Conservation (phyloP, 2,113 vertebrate genomes). For the Phaethon lepturus region DNA sequence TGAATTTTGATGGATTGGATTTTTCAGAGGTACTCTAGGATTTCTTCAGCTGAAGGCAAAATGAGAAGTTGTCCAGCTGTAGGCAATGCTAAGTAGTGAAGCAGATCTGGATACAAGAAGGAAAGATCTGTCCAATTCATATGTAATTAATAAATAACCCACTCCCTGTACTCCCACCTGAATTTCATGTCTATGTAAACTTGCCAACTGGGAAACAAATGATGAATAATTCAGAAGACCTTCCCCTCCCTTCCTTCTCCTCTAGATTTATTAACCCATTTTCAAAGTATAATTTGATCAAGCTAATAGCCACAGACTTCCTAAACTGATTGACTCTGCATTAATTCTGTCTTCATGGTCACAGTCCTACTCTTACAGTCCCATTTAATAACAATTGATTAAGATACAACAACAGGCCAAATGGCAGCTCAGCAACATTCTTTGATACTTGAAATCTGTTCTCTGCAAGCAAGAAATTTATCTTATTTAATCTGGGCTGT, state of each 20-base stretch:
- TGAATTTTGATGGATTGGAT: background rate
- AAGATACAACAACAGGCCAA: background rate
- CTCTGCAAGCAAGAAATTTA: background rate
- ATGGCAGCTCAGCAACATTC: background rate
- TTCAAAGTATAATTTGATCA: conserved; percentile 16
- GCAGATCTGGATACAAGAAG: background rate
- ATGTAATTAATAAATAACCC: conserved; percentile 20
- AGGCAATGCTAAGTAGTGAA: background rate
- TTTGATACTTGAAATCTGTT: background rate
- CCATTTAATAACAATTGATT: background rate
- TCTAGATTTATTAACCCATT: conserved; percentile 47
- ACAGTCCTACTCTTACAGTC: background rate
- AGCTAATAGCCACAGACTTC: conserved; percentile 35
- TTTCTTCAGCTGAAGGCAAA: background rate
- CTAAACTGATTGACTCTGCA: background rate
- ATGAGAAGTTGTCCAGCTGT: background rate
- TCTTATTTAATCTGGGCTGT: background rate
- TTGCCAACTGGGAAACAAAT: conserved; percentile 6
- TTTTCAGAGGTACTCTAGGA: background rate
- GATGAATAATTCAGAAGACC: conserved; percentile 25
- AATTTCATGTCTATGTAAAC: conserved; percentile 19
- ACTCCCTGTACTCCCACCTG: background rate
- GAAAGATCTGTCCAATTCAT: background rate
- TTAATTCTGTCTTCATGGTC: background rate
- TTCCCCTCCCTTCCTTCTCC: background rate